phyloP scores from a whole-genome alignment of 2,113 vertebrate species.

The Daboia siamensis region DNA sequence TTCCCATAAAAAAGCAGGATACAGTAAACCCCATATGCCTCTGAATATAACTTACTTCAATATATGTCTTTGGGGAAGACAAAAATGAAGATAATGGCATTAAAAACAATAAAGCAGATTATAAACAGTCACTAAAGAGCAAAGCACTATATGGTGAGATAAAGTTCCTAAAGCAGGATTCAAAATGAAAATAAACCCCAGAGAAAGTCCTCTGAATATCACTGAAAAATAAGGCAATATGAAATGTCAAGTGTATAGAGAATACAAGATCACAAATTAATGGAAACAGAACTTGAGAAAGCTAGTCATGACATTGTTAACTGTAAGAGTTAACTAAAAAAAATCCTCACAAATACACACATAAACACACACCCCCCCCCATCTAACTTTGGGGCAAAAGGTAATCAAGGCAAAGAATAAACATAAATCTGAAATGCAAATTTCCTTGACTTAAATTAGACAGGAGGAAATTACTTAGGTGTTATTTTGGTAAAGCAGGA shows the following conservation, averaged over 20 bases:
- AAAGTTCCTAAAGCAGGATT: slow-evolving; percentile 38
- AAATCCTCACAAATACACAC: neutral
- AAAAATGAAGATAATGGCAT: slow-evolving; percentile 2
- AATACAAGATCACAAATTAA: slow-evolving; percentile 4
- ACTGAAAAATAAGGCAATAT: slow-evolving; percentile 1
- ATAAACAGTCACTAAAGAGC: slow-evolving; percentile 52
- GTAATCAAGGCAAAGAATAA: slow-evolving; percentile 20
- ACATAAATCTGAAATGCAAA: slow-evolving; percentile 39
- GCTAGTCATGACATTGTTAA: neutral
- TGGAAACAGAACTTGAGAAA: slow-evolving; percentile 13
- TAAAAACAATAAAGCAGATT: slow-evolving; percentile 60
- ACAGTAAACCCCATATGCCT: neutral
- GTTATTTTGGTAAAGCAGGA: slow-evolving; percentile 18
- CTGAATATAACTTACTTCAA: slow-evolving; percentile 37
- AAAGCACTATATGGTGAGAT: slow-evolving; percentile 17
- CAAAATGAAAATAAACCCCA: slow-evolving; percentile 47
- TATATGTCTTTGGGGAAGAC: slow-evolving; percentile 26
- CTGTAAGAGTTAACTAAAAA: neutral
- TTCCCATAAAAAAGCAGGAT: neutral
- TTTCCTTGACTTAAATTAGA: slow-evolving; percentile 23
- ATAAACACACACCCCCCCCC: neutral
- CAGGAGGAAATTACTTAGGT: neutral
- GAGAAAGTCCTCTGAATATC: neutral
- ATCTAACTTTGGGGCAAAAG: neutral
- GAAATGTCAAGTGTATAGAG: neutral